Percentiles rank a stretch among this genome's conserved stretches.
phyloP scores from a whole-genome alignment of 2,888 invertebrate genomes.

The Clostera curtula region DNA sequence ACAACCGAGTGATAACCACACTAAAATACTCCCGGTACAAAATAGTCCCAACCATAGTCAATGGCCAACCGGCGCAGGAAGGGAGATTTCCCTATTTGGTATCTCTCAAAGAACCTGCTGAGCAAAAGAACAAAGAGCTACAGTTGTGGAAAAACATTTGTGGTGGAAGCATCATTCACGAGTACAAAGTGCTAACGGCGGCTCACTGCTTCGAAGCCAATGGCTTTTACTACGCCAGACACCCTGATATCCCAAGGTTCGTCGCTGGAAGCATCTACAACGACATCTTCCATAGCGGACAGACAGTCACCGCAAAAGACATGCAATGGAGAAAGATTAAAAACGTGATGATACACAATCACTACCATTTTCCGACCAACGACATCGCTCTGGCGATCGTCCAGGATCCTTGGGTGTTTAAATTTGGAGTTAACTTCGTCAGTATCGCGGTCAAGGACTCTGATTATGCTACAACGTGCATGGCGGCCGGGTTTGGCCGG shows the following conservation, averaged over 20 bases:
- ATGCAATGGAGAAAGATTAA: slow-evolving; percentile 13
- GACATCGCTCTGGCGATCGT: slow-evolving; percentile 41
- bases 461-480: slow-evolving; percentile 33
- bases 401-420: slow-evolving; percentile 26
- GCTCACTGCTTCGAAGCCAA: slow-evolving; percentile 53
- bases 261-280: slow-evolving; percentile 39
- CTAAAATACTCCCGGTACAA: slow-evolving; percentile 35
- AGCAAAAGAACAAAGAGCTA: slow-evolving; percentile 6
- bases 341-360: slow-evolving; percentile 4
- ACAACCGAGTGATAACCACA: slow-evolving; percentile 40
- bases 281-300: slow-evolving; percentile 25
- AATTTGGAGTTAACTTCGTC: slow-evolving; percentile 23
- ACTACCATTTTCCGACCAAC: slow-evolving; percentile 17
- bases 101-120: slow-evolving; percentile 37
- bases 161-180: slow-evolving; percentile 47
- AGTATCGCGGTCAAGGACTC: slow-evolving; percentile 14
- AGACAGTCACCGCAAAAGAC: slow-evolving; percentile 17
- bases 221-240: slow-evolving; percentile 28
- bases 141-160: slow-evolving; percentile 49
- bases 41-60: slow-evolving; percentile 36
- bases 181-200: slow-evolving; percentile 36
- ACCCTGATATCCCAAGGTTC: slow-evolving; percentile 25
- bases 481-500: slow-evolving; percentile 41
- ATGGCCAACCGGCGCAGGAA: slow-evolving; percentile 29
- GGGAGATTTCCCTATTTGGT: slow-evolving; percentile 45